Percentiles rank a stretch among this genome's conserved stretches.
Conservation (phyloP, 2,797 vertebrate species). For the Gymnopithys bicolor region DNA sequence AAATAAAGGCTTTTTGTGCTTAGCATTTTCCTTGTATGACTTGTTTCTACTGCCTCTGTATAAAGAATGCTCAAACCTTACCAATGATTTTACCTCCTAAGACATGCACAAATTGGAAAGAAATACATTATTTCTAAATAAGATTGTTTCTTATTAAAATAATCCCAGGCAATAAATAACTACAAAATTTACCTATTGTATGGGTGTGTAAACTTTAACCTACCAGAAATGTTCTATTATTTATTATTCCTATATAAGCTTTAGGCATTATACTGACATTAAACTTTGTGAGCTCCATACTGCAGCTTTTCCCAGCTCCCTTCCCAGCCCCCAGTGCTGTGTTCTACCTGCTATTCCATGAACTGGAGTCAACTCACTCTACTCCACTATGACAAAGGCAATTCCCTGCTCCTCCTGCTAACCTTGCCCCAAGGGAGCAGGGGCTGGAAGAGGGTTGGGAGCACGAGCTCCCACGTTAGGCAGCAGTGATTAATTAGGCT, state of each 20-base stretch:
- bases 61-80: constrained; percentile 53
- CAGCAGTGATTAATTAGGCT: not conserved
- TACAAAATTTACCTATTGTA: not conserved
- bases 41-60: constrained; percentile 18
- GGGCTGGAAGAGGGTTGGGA: not conserved
- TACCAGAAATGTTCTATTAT: not conserved
- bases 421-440: not conserved
- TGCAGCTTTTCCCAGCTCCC: not conserved
- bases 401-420: not conserved
- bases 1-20: constrained; percentile 36
- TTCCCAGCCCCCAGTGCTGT: not conserved
- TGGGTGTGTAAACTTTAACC: not conserved
- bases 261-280: not conserved
- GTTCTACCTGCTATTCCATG: not conserved
- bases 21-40: constrained; percentile 1
- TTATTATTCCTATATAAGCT: not conserved
- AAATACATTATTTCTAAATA: constrained; percentile 12
- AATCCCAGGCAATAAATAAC: constrained; percentile 36
- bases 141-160: constrained; percentile 21
- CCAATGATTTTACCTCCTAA: constrained; percentile 22
- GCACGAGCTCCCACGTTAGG: not conserved
- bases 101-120: constrained; percentile 9
- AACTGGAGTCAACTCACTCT: not conserved
- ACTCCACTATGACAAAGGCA: not conserved
- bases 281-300: not conserved